Conservation (phyloP, 2,797 vertebrate genomes). For the Chiroxiphia lanceolata region DNA sequence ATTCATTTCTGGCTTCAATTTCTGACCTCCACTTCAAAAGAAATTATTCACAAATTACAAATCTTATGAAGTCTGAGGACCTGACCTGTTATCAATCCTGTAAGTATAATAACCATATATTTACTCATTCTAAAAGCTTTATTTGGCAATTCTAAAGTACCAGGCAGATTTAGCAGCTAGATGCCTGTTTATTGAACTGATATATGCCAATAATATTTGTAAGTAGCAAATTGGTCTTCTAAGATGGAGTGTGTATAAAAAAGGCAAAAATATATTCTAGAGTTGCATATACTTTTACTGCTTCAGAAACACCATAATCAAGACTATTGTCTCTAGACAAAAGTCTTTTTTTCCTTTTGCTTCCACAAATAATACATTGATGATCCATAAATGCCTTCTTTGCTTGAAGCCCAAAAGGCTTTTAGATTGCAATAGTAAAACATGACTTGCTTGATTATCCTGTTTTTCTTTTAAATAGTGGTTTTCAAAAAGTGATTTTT, state of each 20-base stretch:
- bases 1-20: conserved; percentile 22
- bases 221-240: not conserved
- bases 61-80: not conserved
- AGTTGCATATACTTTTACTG: not conserved
- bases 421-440: not conserved
- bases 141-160: not conserved
- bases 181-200: conserved; percentile 15
- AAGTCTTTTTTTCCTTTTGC: not conserved
- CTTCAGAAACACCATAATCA: conserved; percentile 27
- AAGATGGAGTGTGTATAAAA: not conserved
- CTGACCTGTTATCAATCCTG: not conserved
- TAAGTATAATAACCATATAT: conserved; percentile 13
- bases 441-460: conserved; percentile 31
- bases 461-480: conserved; percentile 4
- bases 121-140: conserved; percentile 19
- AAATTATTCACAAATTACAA: not conserved
- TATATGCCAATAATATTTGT: conserved; percentile 10
- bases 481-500: not conserved
- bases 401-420: conserved; percentile 3
- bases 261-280: not conserved
- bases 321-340: conserved; percentile 11
- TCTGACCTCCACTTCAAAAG: not conserved
- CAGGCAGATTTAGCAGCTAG: conserved; percentile 15
- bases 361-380: conserved; percentile 4
- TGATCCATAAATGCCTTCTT: conserved; percentile 38